These are phyloP conservation scores for Trichacis sp. DNA, from an alignment of 2,888 invertebrate species.

Conservation along the genomic window DNA sequence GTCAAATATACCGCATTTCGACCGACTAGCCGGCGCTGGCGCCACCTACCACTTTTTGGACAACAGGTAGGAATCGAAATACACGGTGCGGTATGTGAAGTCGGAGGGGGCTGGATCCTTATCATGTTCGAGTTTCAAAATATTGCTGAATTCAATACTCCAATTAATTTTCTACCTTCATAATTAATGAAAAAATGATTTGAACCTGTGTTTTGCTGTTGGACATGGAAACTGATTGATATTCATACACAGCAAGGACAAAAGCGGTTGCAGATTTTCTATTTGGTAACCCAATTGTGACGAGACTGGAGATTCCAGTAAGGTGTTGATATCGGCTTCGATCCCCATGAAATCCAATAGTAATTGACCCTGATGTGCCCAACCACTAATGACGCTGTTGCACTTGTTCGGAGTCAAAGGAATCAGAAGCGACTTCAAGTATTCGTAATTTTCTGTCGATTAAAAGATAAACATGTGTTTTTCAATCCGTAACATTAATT, in stretches of 20 bases:
- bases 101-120: too few relatives aligned
- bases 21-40: too few relatives aligned
- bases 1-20: too few relatives aligned
- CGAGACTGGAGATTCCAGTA: conserved; percentile 54
- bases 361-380: conserved; percentile 80
- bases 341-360: conserved; percentile 80
- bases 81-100: too few relatives aligned
- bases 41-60: too few relatives aligned
- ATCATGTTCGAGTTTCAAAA: too few relatives aligned
- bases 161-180: too few relatives aligned
- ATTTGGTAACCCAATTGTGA: conserved; percentile 66
- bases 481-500: too few relatives aligned
- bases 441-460: conserved; percentile 76
- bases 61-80: too few relatives aligned
- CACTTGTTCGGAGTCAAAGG: conserved; percentile 73
- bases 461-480: neutral
- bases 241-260: conserved; percentile 70
- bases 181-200: too few relatives aligned
- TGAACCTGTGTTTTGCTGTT: conserved; percentile 72
- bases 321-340: conserved; percentile 72
- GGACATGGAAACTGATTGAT: conserved; percentile 70
- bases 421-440: conserved; percentile 74
- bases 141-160: too few relatives aligned
- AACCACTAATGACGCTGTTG: conserved; percentile 75
- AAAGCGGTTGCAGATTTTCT: conserved; percentile 70